Conservation (phyloP, 1,140 invertebrate species). For the Ceratoteleas bidentatus region DNA sequence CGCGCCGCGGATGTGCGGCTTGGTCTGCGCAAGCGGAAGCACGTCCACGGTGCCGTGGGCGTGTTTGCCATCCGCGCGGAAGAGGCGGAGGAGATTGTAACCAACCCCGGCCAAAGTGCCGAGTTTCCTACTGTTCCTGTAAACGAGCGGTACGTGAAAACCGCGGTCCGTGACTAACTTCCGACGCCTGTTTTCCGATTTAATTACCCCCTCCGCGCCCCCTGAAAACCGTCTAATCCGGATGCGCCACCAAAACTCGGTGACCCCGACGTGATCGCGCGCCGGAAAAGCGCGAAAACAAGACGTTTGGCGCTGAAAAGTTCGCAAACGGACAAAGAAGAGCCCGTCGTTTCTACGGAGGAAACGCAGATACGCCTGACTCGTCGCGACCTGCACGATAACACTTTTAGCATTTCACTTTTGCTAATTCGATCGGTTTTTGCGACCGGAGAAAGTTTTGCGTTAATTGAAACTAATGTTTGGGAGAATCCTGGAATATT, state of each 20-base stretch:
- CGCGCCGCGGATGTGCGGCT: conserved; percentile 25
- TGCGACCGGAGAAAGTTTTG: conserved; percentile 8
- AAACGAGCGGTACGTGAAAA: conserved; percentile 65
- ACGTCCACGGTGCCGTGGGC: conserved; percentile 71
- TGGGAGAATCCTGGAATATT: too few species aligned
- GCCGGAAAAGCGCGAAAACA: neutral
- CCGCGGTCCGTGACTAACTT: conserved; percentile 65
- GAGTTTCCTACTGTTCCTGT: conserved; percentile 62
- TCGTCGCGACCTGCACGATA: conserved; percentile 34
- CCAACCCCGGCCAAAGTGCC: conserved; percentile 54
- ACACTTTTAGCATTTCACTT: conserved; percentile 46
- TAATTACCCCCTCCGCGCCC: too few species aligned
- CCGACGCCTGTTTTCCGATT: conserved; percentile 21
- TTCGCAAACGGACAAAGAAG: too few species aligned
- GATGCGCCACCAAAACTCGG: too few species aligned
- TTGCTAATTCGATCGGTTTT: conserved; percentile 26
- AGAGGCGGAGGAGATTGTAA: conserved; percentile 56
- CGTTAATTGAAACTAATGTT: neutral
- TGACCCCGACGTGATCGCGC: neutral
- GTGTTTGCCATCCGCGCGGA: conserved; percentile 71
- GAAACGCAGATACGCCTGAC: conserved; percentile 73
- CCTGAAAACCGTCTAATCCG: too few species aligned
- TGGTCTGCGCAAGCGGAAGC: conserved; percentile 69
- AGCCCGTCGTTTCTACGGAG: too few species aligned
- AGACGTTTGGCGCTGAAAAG: too few species aligned